phyloP scores from a whole-genome alignment of 2,797 vertebrate genomes.

The Loris lydekkerianus region DNA sequence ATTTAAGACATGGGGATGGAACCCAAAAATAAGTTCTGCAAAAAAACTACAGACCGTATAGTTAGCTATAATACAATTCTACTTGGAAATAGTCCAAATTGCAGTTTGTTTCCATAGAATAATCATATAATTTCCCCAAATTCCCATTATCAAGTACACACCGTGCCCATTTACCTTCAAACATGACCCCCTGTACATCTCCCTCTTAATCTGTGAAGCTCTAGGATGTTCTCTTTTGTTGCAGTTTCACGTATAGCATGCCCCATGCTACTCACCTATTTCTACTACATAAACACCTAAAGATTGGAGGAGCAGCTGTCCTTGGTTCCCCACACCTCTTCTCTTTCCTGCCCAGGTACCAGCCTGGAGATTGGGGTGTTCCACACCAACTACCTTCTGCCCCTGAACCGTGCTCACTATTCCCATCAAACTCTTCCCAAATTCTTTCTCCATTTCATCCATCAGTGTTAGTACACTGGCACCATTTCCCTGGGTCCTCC shows the following conservation, averaged over 20 bases:
- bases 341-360: neutral
- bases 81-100: neutral
- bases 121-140: neutral
- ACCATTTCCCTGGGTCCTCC: neutral
- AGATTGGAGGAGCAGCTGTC: neutral
- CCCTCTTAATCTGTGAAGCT: neutral
- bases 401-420: too few species aligned
- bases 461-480: neutral
- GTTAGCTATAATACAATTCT: neutral
- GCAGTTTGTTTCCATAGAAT: neutral
- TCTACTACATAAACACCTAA: neutral
- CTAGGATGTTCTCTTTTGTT: neutral
- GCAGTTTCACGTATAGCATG: neutral
- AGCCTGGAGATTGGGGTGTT: neutral
- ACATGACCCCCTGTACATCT: neutral
- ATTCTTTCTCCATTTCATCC: neutral
- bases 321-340: neutral
- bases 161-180: neutral
- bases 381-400: neutral
- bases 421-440: neutral
- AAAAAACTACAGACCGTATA: neutral
- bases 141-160: neutral
- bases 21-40: neutral
- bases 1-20: neutral
- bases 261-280: neutral